These are phyloP conservation scores for Triops cancriformis DNA, from an alignment of 1,140 invertebrate species.

Conservation along the genomic window DNA sequence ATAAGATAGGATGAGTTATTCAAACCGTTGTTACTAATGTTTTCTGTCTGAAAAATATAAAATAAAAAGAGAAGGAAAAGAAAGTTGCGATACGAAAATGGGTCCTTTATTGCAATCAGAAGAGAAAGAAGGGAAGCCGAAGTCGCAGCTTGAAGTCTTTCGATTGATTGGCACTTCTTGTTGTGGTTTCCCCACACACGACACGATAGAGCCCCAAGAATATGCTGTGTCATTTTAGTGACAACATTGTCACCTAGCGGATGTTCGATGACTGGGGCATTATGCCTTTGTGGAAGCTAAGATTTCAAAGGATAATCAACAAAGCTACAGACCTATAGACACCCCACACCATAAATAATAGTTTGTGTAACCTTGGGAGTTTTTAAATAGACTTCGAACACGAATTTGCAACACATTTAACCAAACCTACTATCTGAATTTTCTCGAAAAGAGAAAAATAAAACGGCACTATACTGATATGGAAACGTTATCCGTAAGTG, in stretches of 20 bases:
- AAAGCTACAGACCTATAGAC: background rate
- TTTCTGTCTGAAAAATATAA: background rate
- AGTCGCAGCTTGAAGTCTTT: constrained; percentile 9
- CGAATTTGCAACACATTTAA: background rate
- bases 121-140: background rate
- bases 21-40: background rate
- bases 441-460: background rate
- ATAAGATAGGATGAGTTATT: background rate
- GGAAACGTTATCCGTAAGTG: too few species aligned
- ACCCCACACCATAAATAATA: background rate
- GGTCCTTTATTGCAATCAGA: background rate
- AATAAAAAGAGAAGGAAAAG: background rate
- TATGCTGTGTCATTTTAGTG: background rate
- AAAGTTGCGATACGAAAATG: background rate
- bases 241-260: background rate
- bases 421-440: background rate
- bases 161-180: background rate
- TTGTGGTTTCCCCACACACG: background rate
- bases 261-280: background rate
- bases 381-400: background rate
- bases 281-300: background rate
- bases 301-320: background rate
- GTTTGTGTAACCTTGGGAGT: background rate
- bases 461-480: background rate
- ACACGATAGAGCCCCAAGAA: background rate